A percentile compares a stretch with the other conserved stretches of the same genome.
phyloP scores from a whole-genome alignment of 2,113 vertebrate genomes.

The Pseudorhombus dupliciocellatus region DNA sequence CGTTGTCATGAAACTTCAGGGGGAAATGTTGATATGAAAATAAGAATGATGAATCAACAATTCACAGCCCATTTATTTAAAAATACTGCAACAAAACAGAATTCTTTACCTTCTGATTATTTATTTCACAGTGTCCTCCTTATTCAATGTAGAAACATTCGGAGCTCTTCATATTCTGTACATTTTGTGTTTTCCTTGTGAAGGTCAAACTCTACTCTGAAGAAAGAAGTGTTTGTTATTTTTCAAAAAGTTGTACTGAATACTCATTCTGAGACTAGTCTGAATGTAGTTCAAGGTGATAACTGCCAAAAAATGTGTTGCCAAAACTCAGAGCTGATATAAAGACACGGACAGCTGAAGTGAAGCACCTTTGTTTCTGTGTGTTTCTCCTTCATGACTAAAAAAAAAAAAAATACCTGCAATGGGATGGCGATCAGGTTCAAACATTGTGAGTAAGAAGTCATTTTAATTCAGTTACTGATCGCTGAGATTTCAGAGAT shows the following conservation, averaged over 20 bases:
- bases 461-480: background rate
- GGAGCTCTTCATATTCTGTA: conserved; percentile 4
- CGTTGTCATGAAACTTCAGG: background rate
- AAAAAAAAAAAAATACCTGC: conserved; percentile 76
- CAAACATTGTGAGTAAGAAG: background rate
- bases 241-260: conserved; percentile 39
- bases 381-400: conserved; percentile 26
- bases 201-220: conserved; percentile 20
- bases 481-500: background rate
- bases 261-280: conserved; percentile 41
- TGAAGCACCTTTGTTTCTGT: conserved; percentile 18
- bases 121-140: conserved; percentile 16
- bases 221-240: conserved; percentile 10
- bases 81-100: too few species aligned
- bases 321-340: conserved; percentile 79
- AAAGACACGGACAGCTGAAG: conserved; percentile 28
- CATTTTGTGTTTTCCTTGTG: conserved; percentile 8
- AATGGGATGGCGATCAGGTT: conserved; percentile 48
- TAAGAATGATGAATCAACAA: background rate
- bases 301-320: conserved; percentile 79
- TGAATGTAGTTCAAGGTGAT: conserved; percentile 63
- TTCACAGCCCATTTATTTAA: background rate
- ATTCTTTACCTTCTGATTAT: background rate
- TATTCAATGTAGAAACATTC: conserved; percentile 48
- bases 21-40: background rate